Base-by-base conservation (phyloP, 2,113 vertebrate species). In the Barbus barbus region DNA sequence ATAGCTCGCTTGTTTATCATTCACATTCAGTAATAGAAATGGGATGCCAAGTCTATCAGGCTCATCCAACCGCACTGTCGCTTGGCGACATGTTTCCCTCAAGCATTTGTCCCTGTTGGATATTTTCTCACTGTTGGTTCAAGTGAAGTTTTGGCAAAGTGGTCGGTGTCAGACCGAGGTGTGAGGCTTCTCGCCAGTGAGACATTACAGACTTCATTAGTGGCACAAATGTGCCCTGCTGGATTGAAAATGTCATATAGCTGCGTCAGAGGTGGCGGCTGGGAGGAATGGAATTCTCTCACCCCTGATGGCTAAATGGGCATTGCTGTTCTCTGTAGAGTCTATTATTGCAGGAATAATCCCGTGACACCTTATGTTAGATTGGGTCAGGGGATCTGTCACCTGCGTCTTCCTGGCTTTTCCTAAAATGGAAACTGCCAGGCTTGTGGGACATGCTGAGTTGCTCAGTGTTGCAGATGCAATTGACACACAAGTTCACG, bases 91-190 rank as follows among this genome's bases (percentile, higher is more conserved):
- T 85, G 79, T 83, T 84, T 87, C 67, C 82, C 69, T 83, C 84
- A 87, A 85, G 83, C 84, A 83, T 87, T 87, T 85, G 83, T 87
- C 84, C 81, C 84, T 81, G 86, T 83, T 75, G 84, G 84, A 85
- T 85, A 87, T 85, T 85, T 83, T 85, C 83, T 80, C 86, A 71
- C 84, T 83, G 56, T 83, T 85, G 81, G 67, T 85, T 85, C 81
- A 69, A 76, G 84, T 79, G 75, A 77, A 80, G 38, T 78, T 78
- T 76, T 87, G 84, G 86, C 82, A 87, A 81, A 78, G 65, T n/a
- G 67, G 26, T 82, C 46, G 18, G 83, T 88, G 77, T 85, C 82
- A 87, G 85, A 88, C 85, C n/a, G 41, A 83, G 67, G 88, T 86
- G 85, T 88, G 85, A 86, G 83, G 51, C 44, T 81, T 83, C 72